Percentiles rank a stretch among this genome's conserved stretches.
phyloP scores from a whole-genome alignment of 2,888 invertebrate genomes.

The Charanyca ferruginea region DNA sequence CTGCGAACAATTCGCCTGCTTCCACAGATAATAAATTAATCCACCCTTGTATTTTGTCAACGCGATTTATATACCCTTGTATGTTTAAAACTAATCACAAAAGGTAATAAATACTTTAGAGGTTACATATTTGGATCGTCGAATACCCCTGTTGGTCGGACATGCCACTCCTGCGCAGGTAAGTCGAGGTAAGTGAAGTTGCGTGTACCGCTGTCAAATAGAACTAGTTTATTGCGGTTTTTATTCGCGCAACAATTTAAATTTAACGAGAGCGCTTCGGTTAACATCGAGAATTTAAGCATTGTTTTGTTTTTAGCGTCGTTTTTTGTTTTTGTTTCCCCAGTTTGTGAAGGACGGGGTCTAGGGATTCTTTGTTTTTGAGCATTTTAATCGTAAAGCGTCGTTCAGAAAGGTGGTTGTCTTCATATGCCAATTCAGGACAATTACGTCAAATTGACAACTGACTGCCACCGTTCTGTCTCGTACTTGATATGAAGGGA shows the following conservation, averaged over 20 bases:
- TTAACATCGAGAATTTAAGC: slow-evolving; percentile 69
- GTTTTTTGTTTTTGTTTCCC: slow-evolving; percentile 49
- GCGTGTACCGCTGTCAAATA: slow-evolving; percentile 86
- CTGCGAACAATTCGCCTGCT: slow-evolving; percentile 18
- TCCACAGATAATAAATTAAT: slow-evolving; percentile 37
- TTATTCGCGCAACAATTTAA: slow-evolving; percentile 78
- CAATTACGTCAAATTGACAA: too few relatives aligned
- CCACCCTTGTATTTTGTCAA: slow-evolving; percentile 53
- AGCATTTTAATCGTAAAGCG: slow-evolving; percentile 1
- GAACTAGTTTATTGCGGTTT: slow-evolving; percentile 85
- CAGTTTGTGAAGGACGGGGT: slow-evolving; percentile 8
- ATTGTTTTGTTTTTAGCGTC: slow-evolving; percentile 54
- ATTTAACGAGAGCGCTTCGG: slow-evolving; percentile 75
- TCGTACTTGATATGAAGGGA: too few relatives aligned
- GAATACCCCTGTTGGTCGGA: slow-evolving; percentile 75
- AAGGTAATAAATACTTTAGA: slow-evolving; percentile 70
- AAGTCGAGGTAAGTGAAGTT: slow-evolving; percentile 89
- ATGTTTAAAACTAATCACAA: slow-evolving; percentile 61
- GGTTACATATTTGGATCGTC: slow-evolving; percentile 75
- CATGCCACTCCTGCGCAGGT: slow-evolving; percentile 83
- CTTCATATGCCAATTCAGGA: too few relatives aligned
- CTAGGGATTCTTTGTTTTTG: slow-evolving; percentile 8
- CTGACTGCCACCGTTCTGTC: too few relatives aligned
- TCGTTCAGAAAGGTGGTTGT: too few relatives aligned
- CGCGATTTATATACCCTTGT: slow-evolving; percentile 48